Conservation (phyloP, 2,888 invertebrate species). For the Drosophila infuscata region DNA sequence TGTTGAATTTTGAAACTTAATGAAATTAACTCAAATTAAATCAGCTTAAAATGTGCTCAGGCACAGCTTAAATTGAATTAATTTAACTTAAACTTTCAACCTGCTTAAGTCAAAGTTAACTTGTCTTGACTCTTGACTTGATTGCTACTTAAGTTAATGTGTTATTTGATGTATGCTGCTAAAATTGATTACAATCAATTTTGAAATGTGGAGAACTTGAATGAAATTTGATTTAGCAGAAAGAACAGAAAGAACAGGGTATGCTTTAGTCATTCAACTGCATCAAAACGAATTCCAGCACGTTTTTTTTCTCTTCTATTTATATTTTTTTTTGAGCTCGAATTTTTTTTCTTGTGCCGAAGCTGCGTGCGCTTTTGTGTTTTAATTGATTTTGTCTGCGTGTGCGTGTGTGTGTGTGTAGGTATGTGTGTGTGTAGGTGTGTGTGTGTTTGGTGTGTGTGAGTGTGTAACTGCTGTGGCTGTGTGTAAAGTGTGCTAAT, state of each 20-base stretch:
- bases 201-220: neutral
- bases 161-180: neutral
- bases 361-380: conserved; percentile 67
- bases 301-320: neutral
- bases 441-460: conserved; percentile 8
- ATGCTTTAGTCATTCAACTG: conserved; percentile 1
- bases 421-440: conserved; percentile 33
- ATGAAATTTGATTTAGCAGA: neutral
- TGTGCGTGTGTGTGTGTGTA: conserved; percentile 12
- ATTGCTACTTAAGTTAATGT: neutral
- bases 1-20: neutral
- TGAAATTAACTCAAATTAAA: neutral
- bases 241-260: conserved; percentile 22
- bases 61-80: neutral
- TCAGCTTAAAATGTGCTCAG: neutral
- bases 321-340: neutral
- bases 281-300: conserved; percentile 28
- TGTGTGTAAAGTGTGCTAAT: conserved; percentile 69
- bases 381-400: conserved; percentile 69
- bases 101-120: neutral
- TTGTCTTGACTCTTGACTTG: neutral
- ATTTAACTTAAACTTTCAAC: neutral
- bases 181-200: neutral
- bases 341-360: conserved; percentile 36
- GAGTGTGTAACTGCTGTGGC: conserved; percentile 11